These are phyloP conservation scores for Sebastes umbrosus DNA, from an alignment of 2,797 vertebrate species.

Conservation along the genomic window DNA sequence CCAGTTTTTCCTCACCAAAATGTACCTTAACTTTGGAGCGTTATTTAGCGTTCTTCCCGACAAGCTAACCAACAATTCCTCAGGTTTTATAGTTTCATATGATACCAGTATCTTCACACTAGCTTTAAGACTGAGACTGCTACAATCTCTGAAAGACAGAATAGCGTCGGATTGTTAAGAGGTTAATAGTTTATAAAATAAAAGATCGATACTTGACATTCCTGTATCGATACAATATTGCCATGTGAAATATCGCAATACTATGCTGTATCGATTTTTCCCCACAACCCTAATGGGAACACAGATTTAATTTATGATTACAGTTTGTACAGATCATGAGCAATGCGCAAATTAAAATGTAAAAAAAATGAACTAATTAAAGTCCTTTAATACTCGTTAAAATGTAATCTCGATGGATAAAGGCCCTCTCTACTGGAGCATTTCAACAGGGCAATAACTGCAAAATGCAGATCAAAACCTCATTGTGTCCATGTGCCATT, in stretches of 20 bases:
- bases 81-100: no score
- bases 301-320: conserved; percentile 24
- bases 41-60: no score
- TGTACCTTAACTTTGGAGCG: no score
- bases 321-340: conserved; percentile 31
- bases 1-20: no score
- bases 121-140: fast-evolving
- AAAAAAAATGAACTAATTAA: conserved; percentile 38
- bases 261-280: background rate
- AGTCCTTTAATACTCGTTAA: conserved; percentile 58
- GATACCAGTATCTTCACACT: no score
- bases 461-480: conserved; percentile 64
- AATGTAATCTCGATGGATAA: conserved; percentile 45
- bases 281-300: background rate
- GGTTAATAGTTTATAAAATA: no score
- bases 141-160: no score
- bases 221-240: no score
- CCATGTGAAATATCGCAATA: background rate
- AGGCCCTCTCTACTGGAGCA: conserved; percentile 23
- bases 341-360: conserved; percentile 27
- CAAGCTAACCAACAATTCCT: no score
- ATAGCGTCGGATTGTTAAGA: no score
- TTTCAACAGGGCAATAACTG: conserved; percentile 50
- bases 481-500: conserved; percentile 40
- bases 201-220: no score